Base-by-base conservation (phyloP, 23 tunicate species). In the Diplosoma virens region DNA sequence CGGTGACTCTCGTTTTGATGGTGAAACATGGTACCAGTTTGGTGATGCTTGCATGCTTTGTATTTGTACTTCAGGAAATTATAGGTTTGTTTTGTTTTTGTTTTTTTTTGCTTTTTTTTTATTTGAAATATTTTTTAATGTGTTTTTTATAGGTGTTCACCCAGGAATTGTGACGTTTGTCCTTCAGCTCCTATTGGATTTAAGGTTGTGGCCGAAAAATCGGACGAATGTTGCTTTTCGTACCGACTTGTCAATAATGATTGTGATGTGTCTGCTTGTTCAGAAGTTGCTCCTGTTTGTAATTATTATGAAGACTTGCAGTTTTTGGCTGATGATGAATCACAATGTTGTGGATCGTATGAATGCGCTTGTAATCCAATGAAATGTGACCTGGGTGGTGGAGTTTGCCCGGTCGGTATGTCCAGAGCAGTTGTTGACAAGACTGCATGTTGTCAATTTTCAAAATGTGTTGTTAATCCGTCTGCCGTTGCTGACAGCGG, bases 291-390 rank as follows among this genome's bases (percentile, higher is more conserved):
- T 21, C 89, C 84, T 27, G 73, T 75, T 66, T 92, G 97, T 55
- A 66, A 92, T 25, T 92, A 47, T 37, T 92, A 53, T 59, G 97
- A 92, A 81, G 97, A 92, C 46, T 54, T 92, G 37, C 74, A 67
- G 55, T 59, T 65, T 1, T 25, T 66, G 23, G 73, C 99, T 22
- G 2, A 7, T 60, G 93, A 89, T 35, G 75, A 74, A 23, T 2
- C 25, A 0, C 33, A 21, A 5, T 95, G 99, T 36, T 95, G 99
- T 59, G 75, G 88, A 4, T 32, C 90, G 31, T 95, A 77, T 50
- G 95, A 85, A 14, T 95, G 99, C 37, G 84, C 81, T 32, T 95
- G 99, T 32, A 89, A 95, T 78, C 90, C 87, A 1, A 58, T 66
- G 33, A 89, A 84, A 78, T 95, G 99, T 60, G 23, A 37, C 11